Base-by-base conservation (phyloP, 1,140 invertebrate species). In the Leptoteleia sp. region DNA sequence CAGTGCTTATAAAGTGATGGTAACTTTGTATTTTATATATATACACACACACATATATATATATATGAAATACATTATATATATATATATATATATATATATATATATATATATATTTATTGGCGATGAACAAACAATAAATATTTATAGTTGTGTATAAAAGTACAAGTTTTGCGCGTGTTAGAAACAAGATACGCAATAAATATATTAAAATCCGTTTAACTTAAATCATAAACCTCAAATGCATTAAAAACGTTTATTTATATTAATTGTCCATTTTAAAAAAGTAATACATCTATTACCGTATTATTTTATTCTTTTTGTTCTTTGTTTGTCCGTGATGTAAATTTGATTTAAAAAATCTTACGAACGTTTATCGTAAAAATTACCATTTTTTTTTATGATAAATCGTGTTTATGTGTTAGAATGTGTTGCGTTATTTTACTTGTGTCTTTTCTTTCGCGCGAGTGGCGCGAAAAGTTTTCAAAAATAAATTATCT, bases 91-190 rank as follows among this genome's bases (percentile, higher is more conserved):
- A 22, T 43, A 15, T 17, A 42, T 1, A 42, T 22, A 42, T 42
- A 42, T 8, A 40, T 17, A 8, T 15, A n/a, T 37, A 48, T 57
- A 59, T 65, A 65, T 73, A 59, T 48, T 76, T 70, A 70, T 77
- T 77, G 73, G 73, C 73, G 65, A 77, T 77, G 59, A 71, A 59
- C 59, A 70, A 71, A 77, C 59, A 77, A 77, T 77, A 70, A 77
- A 70, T 77, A 77, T 77, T 77, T 64, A 77, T 70, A 77, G 38
- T 77, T 48, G 73, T 77, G 73, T 77, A 77, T 77, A 77, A 77
- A 77, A 77, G 73, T 77, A 77, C 73, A 77, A 77, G 73, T 77
- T 76, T 77, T 65, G 65, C 73, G 64, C 65, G 59, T 70, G 65
- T 77, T 47, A 16, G 65, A 77, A 77, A 71, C 59, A 77, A 77